A percentile compares a stretch with the other conserved stretches of the same genome.
phyloP scores from a whole-genome alignment of 2,797 vertebrate genomes.

The Falco concolor region DNA sequence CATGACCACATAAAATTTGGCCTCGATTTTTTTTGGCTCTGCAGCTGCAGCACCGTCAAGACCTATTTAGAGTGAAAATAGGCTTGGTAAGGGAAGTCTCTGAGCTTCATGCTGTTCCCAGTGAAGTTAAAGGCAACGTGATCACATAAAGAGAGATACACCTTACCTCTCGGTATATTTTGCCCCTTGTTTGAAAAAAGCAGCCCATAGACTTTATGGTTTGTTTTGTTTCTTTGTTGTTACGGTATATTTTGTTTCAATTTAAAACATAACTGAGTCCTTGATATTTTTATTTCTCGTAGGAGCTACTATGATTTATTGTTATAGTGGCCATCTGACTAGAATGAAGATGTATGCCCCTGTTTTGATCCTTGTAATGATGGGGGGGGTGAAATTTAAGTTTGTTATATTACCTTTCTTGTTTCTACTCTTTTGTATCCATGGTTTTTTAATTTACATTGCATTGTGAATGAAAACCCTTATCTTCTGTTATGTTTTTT shows the following conservation, averaged over 20 bases:
- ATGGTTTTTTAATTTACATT: slow-evolving; percentile 59
- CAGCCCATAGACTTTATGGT: neutral
- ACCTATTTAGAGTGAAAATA: slow-evolving; percentile 51
- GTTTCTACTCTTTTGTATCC: slow-evolving; percentile 54
- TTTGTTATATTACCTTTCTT: slow-evolving; percentile 60
- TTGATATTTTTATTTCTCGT: slow-evolving; percentile 15
- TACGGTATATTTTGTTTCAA: neutral
- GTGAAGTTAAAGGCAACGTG: slow-evolving; percentile 7
- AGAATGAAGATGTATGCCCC: slow-evolving; percentile 50
- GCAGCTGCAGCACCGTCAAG: neutral
- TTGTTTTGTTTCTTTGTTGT: neutral
- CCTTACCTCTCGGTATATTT: neutral
- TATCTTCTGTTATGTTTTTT: slow-evolving; percentile 60
- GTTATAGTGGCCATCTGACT: slow-evolving; percentile 10
- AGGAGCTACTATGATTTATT: slow-evolving; percentile 32
- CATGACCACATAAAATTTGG: slow-evolving; percentile 50
- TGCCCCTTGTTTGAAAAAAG: neutral
- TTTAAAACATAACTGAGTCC: neutral
- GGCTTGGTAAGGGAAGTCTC: slow-evolving; percentile 2
- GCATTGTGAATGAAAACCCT: slow-evolving; percentile 58
- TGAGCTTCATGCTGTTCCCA: neutral
- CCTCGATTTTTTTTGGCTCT: neutral
- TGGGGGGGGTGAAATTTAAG: slow-evolving; percentile 33
- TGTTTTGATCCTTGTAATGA: slow-evolving; percentile 51
- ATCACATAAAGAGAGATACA: neutral